A percentile compares a stretch with the other conserved stretches of the same genome.
phyloP scores from a whole-genome alignment of 2,797 vertebrate genomes.

The Paramormyrops hopkinsi region DNA sequence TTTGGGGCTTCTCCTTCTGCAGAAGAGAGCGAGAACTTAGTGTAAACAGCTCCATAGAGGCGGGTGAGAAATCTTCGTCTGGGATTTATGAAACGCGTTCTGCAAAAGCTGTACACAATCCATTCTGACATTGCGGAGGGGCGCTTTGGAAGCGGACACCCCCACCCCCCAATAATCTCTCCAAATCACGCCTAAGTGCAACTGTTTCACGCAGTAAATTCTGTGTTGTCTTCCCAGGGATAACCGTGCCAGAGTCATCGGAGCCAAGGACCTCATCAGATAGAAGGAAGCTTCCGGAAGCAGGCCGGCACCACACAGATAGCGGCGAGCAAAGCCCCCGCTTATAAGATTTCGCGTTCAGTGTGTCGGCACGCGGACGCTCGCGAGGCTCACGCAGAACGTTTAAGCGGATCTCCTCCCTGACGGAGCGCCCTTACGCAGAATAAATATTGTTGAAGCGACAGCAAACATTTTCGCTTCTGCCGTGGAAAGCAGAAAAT shows the following conservation, averaged over 20 bases:
- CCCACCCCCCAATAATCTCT: slow-evolving; percentile 52
- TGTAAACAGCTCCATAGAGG: slow-evolving; percentile 51
- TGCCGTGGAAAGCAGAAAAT: slow-evolving; percentile 46
- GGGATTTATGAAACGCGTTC: slow-evolving; percentile 51
- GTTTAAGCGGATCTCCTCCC: slow-evolving; percentile 27
- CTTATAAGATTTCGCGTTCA: slow-evolving; percentile 20
- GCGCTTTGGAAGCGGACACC: slow-evolving; percentile 56
- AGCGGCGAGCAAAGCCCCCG: slow-evolving; percentile 43
- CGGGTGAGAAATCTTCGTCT: slow-evolving; percentile 54
- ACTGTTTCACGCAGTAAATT: slow-evolving; percentile 61
- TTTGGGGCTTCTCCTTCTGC: slow-evolving; percentile 36
- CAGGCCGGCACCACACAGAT: slow-evolving; percentile 39
- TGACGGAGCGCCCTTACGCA: slow-evolving; percentile 40
- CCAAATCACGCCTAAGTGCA: slow-evolving; percentile 62
- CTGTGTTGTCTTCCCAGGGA: slow-evolving; percentile 52
- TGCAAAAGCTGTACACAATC: slow-evolving; percentile 55
- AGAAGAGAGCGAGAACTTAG: slow-evolving; percentile 45
- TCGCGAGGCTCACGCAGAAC: neutral
- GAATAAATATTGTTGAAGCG: slow-evolving; percentile 51
- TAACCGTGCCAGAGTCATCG: slow-evolving; percentile 37
- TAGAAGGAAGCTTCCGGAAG: slow-evolving; percentile 50
- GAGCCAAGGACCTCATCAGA: slow-evolving; percentile 54
- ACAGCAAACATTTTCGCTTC: slow-evolving; percentile 55
- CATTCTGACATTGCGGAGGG: slow-evolving; percentile 59
- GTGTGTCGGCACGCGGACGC: neutral